phyloP scores from a whole-genome alignment of 2,113 vertebrate species.

The Thymallus thymallus region DNA sequence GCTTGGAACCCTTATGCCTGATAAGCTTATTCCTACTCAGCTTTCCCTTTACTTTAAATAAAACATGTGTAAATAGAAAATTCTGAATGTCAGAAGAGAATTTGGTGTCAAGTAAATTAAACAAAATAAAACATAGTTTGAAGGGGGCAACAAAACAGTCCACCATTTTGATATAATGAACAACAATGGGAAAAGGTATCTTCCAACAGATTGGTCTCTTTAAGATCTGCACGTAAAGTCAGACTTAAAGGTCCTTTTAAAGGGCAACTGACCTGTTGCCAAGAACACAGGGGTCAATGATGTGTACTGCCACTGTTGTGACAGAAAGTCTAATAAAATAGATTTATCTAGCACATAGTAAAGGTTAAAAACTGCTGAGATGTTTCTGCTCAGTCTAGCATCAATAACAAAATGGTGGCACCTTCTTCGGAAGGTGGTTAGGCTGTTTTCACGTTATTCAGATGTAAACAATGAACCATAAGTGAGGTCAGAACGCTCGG shows the following conservation, averaged over 20 bases:
- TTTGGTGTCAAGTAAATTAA: background rate
- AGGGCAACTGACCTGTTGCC: conserved; percentile 39
- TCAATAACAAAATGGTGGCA: conserved; percentile 1
- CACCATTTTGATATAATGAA: background rate
- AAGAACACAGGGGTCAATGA: conserved; percentile 21
- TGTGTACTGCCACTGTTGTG: conserved; percentile 10
- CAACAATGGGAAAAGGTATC: conserved; percentile 11
- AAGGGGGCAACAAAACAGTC: conserved; percentile 11
- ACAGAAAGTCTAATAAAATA: background rate
- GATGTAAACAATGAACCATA: too few relatives aligned
- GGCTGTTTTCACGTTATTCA: too few relatives aligned
- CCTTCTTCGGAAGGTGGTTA: background rate
- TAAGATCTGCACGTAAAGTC: background rate
- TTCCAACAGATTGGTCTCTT: background rate
- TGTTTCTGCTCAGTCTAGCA: background rate
- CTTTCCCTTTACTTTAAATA: background rate
- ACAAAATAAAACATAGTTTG: too few relatives aligned
- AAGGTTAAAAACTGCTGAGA: conserved; percentile 37
- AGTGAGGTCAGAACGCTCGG: too few relatives aligned
- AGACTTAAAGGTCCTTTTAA: conserved; percentile 32
- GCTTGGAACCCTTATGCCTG: background rate
- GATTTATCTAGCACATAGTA: conserved; percentile 10
- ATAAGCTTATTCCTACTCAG: background rate
- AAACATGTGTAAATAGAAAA: background rate
- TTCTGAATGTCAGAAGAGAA: background rate